Base-by-base conservation (phyloP, 2,113 vertebrate genomes). In the Tachysurus vachellii region DNA sequence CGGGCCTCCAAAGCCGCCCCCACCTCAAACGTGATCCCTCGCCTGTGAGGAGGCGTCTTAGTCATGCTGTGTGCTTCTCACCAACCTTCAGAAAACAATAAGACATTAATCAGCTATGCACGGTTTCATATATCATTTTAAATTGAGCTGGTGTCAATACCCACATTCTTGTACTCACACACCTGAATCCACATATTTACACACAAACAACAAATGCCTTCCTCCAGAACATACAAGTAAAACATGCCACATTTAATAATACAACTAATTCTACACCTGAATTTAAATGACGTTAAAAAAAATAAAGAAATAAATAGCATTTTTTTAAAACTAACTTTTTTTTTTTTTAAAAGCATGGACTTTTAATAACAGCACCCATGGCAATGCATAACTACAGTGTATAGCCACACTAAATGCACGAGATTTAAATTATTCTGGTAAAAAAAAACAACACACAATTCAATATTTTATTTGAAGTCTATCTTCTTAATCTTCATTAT, bases 1-100 rank as follows among this genome's bases (percentile, higher is more conserved):
- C 98, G 95, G 82, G 98, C 98, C 96, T 99, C 98, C 91, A 99
- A 95, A 90, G 97, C 96, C 93, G 97, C 97, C 95, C 98, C 98
- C 89, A 99, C 96, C 95, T 98, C 96, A 93, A 99, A 99, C 91
- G 93, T 95, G 94, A 99, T 99, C 91, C 98, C 98, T 93, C 96
- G 95, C 93, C 98, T 95, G 94, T 98, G 96, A 81, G 98, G 98
- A 91, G 98, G 98, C 91, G 97, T 97, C 96, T 98, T 99, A 93
- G 95, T 96, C 98, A 99, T 99, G 96, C 96, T 93, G 61, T 93
- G 50, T 73, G 87, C 26, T 88, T 75, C 61, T 56, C 82, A 89
- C 17, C 85, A 83, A 80, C 88, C 89, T 90, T 87, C 9, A 71
- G n/a, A 84, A 36, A 31, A 84, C 62, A 85, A 77, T 31, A 79